phyloP scores from a whole-genome alignment of 2,113 vertebrate species.

The Crotalus horridus region DNA sequence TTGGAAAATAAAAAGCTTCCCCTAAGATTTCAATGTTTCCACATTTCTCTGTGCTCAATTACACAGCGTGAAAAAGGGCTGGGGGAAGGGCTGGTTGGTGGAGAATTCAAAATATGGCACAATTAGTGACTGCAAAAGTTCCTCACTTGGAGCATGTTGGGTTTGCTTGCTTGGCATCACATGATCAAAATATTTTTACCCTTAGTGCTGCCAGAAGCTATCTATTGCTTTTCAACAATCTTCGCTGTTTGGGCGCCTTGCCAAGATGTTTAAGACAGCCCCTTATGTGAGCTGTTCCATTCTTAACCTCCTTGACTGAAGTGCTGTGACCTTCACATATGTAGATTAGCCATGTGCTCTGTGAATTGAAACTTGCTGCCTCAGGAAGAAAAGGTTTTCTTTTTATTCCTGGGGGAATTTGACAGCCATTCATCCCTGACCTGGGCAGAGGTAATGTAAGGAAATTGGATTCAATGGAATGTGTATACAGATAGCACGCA shows the following conservation, averaged over 20 bases:
- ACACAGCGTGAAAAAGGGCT: neutral
- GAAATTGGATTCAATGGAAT: slow-evolving; percentile 65
- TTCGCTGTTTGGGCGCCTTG: slow-evolving; percentile 70
- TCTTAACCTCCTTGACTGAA: slow-evolving; percentile 73
- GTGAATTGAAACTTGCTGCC: slow-evolving; percentile 72
- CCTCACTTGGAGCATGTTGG: slow-evolving; percentile 50
- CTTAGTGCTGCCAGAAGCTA: slow-evolving; percentile 72
- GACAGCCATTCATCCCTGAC: slow-evolving; percentile 74
- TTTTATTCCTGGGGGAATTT: slow-evolving; percentile 63
- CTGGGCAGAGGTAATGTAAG: slow-evolving; percentile 68
- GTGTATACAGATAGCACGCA: slow-evolving; percentile 45
- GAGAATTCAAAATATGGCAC: slow-evolving; percentile 27
- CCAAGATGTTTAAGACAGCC: slow-evolving; percentile 73
- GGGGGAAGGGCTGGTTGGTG: neutral
- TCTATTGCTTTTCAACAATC: slow-evolving; percentile 70
- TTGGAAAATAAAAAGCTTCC: neutral
- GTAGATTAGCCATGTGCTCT: slow-evolving; percentile 90
- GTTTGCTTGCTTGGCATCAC: slow-evolving; percentile 63
- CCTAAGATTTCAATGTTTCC: neutral
- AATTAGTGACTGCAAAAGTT: slow-evolving; percentile 39
- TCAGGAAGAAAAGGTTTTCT: slow-evolving; percentile 68
- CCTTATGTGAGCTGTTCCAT: slow-evolving; percentile 70
- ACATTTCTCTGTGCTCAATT: neutral
- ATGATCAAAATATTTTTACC: slow-evolving; percentile 75
- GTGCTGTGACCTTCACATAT: slow-evolving; percentile 86